Evolutionary conservation across 30 jellyfish, hydroid and myxozoan genomes (phyloP), one percentile per base, ranked within the genome.

Genomic region (Kudoa iwatai): DNA sequence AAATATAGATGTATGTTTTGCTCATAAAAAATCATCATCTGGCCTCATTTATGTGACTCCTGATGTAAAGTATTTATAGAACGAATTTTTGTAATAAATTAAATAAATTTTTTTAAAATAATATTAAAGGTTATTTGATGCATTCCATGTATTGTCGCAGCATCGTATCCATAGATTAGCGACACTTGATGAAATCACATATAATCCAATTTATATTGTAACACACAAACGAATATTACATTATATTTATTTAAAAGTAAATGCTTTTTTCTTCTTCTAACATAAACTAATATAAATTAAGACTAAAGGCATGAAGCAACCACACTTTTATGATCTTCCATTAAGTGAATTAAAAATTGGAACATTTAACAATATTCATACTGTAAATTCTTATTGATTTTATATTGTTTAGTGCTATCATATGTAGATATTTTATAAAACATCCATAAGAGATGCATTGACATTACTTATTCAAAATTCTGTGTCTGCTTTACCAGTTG

Each of bases 131-230:
- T n/a, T n/a, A n/a, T n/a, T n/a, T n/a, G n/a, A n/a, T n/a, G n/a
- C n/a, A n/a, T n/a, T n/a, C n/a, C n/a, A n/a, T n/a, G n/a, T n/a
- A n/a, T n/a, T n/a, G n/a, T n/a, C n/a, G n/a, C n/a, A n/a, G n/a
- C n/a, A n/a, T n/a, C n/a, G n/a, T n/a, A 65, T 65, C 47, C 89
- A 65, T 65, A 68, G 89, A 24, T 61, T 65, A 51, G 84, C 89
- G 3, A 84, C 58, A 21, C 57, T 65, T 47, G 89, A 65, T 31
- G 81, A 79, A 12, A 62, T 46, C 3, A 65, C 89, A 22, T 84
- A 84, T 10, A 58, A 65, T 49, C 66, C 89, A 13, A 20, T 65
- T 34, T 65, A 44, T 45, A 65, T 65, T 9, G 31, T 65, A 58
- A 65, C 89, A 12, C 89, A 65, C 44, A 65, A 65, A 48, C 57